Percentiles rank a stretch among this genome's conserved stretches.
Evolutionary conservation across 2,797 vertebrate genomes (phyloP).

Genomic region (Acipenser oxyrinchus): DNA sequence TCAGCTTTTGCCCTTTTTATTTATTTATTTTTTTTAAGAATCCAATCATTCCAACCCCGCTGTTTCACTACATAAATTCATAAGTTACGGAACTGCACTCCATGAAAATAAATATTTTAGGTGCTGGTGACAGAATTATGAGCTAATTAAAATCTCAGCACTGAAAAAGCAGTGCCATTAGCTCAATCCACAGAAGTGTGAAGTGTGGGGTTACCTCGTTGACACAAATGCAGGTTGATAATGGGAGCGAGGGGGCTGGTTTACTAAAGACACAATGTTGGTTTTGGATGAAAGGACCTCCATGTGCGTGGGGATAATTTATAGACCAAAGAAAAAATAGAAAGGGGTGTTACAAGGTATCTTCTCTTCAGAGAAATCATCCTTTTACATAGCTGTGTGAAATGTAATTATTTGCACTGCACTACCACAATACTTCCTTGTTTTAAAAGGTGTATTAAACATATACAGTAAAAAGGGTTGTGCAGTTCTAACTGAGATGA

Average conservation of each 20-base stretch:
- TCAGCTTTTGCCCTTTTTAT: background rate
- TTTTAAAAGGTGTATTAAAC: too few relatives aligned
- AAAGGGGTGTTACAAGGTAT: too few relatives aligned
- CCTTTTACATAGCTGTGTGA: too few relatives aligned
- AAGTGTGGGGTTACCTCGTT: constrained; percentile 10
- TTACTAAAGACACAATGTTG: constrained; percentile 18
- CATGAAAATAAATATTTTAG: constrained; percentile 47
- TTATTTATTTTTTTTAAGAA: constrained; percentile 8
- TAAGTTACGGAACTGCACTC: constrained; percentile 34
- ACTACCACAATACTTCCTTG: too few relatives aligned
- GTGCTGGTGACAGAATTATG: constrained; percentile 32
- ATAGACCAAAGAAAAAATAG: too few relatives aligned
- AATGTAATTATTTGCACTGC: too few relatives aligned
- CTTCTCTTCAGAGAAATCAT: too few relatives aligned
- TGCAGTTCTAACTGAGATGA: too few relatives aligned
- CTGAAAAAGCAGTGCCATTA: constrained; percentile 27
- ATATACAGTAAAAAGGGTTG: too few relatives aligned
- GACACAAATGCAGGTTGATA: constrained; percentile 15
- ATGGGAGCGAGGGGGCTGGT: constrained; percentile 11
- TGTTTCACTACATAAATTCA: constrained; percentile 20
- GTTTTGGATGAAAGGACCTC: constrained; percentile 13
- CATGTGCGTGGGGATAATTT: too few relatives aligned
- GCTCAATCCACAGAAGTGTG: constrained; percentile 9
- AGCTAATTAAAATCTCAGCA: constrained; percentile 42
- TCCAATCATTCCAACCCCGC: constrained; percentile 4